A percentile compares a stretch with the other conserved stretches of the same genome.
Evolutionary conservation across 2,113 vertebrate genomes (phyloP).

Genomic region (Epinephelus lanceolatus): DNA sequence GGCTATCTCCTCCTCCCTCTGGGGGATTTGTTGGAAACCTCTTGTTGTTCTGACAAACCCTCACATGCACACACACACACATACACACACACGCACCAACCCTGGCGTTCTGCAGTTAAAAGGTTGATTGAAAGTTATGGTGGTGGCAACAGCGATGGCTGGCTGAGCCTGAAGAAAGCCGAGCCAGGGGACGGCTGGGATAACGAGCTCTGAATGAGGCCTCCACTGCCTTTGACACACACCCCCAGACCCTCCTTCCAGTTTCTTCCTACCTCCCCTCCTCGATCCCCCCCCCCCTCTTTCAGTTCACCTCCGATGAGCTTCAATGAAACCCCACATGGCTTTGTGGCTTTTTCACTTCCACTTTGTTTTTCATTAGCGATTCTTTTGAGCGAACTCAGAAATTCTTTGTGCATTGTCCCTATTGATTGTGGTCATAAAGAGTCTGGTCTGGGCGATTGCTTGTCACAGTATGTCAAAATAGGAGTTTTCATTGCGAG

Average conservation of each 20-base stretch:
- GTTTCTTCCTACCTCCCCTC: conserved; percentile 39
- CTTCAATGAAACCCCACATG: conserved; percentile 76
- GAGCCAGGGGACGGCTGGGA: conserved; percentile 75
- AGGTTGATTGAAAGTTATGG: conserved; percentile 89
- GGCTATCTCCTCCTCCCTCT: neutral
- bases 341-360: conserved; percentile 74
- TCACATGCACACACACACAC: conserved; percentile 1
- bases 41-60: conserved; percentile 78
- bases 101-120: conserved; percentile 86
- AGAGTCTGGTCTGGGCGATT: conserved; percentile 41
- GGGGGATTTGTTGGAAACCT: conserved; percentile 84
- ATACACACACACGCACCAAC: conserved; percentile 18
- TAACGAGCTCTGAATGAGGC: conserved; percentile 80
- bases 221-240: conserved; percentile 54
- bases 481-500: conserved; percentile 44
- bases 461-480: conserved; percentile 54
- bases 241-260: conserved; percentile 55
- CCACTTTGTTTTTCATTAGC: conserved; percentile 77
- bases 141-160: conserved; percentile 88
- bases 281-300: neutral
- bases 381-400: conserved; percentile 68
- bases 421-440: conserved; percentile 62
- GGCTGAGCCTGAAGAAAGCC: conserved; percentile 86
- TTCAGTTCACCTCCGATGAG: conserved; percentile 72
- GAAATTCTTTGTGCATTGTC: conserved; percentile 66